phyloP scores from a whole-genome alignment of 2,113 vertebrate species.

The Recurvirostra avosetta region DNA sequence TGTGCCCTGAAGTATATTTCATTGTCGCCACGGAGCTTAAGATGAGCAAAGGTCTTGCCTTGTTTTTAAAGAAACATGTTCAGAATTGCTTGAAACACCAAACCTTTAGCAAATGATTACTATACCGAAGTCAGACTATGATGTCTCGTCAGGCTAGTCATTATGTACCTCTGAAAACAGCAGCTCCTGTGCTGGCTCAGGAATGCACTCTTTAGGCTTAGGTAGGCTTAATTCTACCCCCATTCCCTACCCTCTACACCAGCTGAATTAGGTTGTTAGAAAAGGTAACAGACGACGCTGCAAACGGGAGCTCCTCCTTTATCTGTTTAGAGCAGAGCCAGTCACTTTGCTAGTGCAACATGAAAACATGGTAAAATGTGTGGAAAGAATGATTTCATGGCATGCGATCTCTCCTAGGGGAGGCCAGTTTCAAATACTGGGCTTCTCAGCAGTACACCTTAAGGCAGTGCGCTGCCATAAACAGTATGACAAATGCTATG shows the following conservation, averaged over 20 bases:
- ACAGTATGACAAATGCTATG: background rate
- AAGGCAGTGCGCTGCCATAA: background rate
- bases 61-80: background rate
- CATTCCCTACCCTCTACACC: background rate
- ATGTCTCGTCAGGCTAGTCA: background rate
- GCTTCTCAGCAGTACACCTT: background rate
- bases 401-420: fast-evolving
- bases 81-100: background rate
- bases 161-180: background rate
- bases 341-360: background rate
- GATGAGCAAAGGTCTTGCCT: background rate
- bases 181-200: background rate
- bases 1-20: slow-evolving; percentile 35
- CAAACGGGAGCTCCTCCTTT: background rate
- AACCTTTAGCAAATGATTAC: background rate
- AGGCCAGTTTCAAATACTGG: background rate
- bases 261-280: background rate
- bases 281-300: background rate
- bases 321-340: background rate
- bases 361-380: background rate
- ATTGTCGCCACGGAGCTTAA: background rate
- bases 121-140: background rate
- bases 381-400: background rate
- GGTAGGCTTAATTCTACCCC: background rate
- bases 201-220: background rate